phyloP scores from a whole-genome alignment of 2,113 vertebrate species.

The Chlorodrepanis virens region DNA sequence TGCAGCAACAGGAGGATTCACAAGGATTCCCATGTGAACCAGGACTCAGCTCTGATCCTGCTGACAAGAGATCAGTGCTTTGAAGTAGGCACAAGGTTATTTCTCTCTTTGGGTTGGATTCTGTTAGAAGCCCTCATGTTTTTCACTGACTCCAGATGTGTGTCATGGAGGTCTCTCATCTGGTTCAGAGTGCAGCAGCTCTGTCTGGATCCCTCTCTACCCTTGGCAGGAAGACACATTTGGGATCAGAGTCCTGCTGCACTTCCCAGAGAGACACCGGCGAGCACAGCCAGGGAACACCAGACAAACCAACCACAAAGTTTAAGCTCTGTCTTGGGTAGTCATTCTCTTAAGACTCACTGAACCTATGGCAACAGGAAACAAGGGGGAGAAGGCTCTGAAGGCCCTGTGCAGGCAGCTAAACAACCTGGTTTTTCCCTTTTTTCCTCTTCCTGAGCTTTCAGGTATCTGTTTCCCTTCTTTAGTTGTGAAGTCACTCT shows the following conservation, averaged over 20 bases:
- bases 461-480: neutral
- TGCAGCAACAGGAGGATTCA: neutral
- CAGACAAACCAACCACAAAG: neutral
- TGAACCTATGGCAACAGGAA: neutral
- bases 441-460: neutral
- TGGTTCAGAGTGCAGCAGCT: neutral
- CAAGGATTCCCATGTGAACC: neutral
- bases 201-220: neutral
- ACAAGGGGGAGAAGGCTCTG: neutral
- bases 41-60: neutral
- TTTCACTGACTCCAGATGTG: conserved; percentile 12
- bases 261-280: neutral
- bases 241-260: neutral
- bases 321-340: neutral
- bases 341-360: neutral
- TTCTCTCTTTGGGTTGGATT: neutral
- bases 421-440: neutral
- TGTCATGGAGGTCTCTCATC: neutral
- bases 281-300: neutral
- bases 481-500: neutral
- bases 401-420: neutral
- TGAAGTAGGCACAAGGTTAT: neutral
- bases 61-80: neutral
- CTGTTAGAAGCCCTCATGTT: neutral
- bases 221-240: neutral